These are phyloP conservation scores for Tetragonisca angustula DNA, from an alignment of 2,888 invertebrate genomes.

Conservation along the genomic window DNA sequence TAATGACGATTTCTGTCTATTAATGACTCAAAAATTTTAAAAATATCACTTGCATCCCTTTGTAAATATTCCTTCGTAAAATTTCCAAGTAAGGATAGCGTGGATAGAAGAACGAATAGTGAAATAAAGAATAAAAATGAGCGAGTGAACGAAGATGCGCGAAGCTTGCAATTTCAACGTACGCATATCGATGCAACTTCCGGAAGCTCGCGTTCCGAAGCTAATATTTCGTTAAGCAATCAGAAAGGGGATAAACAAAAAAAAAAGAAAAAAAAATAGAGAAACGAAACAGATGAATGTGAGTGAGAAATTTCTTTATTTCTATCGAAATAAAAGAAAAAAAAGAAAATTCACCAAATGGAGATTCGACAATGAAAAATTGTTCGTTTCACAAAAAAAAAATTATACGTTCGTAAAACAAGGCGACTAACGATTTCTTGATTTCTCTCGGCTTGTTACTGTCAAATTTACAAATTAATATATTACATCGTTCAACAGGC, in stretches of 20 bases:
- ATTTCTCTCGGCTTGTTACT: not conserved
- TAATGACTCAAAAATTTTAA: too few species aligned
- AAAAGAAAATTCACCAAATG: not conserved
- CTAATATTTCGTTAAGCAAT: conserved; percentile 7
- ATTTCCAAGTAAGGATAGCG: too few species aligned
- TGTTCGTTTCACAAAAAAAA: too few species aligned
- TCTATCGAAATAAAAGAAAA: not conserved
- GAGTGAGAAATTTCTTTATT: not conserved
- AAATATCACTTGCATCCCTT: too few species aligned
- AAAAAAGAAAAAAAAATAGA: not conserved
- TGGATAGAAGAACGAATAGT: too few species aligned
- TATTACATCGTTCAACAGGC: too few species aligned
- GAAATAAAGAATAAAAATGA: not conserved
- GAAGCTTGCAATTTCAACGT: not conserved
- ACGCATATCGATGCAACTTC: conserved; percentile 1
- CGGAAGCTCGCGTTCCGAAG: not conserved
- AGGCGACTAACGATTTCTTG: not conserved
- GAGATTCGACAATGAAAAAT: not conserved
- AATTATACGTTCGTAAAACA: not conserved
- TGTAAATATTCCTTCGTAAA: too few species aligned
- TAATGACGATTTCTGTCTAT: too few species aligned
- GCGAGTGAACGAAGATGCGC: not conserved
- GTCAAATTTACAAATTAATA: not conserved
- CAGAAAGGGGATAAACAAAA: not conserved
- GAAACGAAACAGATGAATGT: not conserved